Base-by-base conservation (phyloP, 2,113 vertebrate genomes). In the Lophius piscatorius region DNA sequence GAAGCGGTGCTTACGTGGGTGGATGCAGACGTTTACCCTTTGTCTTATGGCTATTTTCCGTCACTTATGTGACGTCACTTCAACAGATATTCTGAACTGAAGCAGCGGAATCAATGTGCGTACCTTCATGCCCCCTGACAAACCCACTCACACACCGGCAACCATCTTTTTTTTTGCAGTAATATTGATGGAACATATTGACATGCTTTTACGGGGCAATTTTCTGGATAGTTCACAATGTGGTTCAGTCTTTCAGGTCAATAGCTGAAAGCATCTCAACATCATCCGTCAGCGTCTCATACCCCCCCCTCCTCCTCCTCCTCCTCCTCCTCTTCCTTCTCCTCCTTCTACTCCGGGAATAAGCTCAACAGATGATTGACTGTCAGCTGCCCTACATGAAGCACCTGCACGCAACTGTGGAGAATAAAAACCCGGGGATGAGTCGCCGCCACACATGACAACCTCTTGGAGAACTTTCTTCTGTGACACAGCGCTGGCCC, bases 221-320 rank as follows among this genome's bases (percentile, higher is more conserved):
- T 76, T 70, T 81, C 62, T 58, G 56, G 59, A 80, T 71, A 39
- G 74, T 68, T 55, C 65, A 24, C 47, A 18, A 35, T 62, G 65
- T 48, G 51, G 70, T 70, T 59, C 57, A 36, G 38, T 52, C 70
- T 78, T 31, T 60, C 57, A 46, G 73, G 80, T 85, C 84, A 85
- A 61, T 71, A 71, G 78, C 68, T 71, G 49, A 80, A 72, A 85
- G 71, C 74, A 41, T 79, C 63, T 74, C 61, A 35, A 58, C 74
- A 68, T 70, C 78, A 81, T 87, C 74, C 72, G 75, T 85, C 84
- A 83, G 50, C 48, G 69, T 69, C 71, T 66, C 12, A 61, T 83
- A 71, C 47, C 64, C 65, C 64, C 58, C 38, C 55, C 39, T 42
- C 47, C n/a, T n/a, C n/a, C n/a, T n/a, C n/a, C n/a, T n/a, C n/a